Evolutionary conservation across 2,888 invertebrate species (phyloP).

Genomic region (Nysson spinosus): DNA sequence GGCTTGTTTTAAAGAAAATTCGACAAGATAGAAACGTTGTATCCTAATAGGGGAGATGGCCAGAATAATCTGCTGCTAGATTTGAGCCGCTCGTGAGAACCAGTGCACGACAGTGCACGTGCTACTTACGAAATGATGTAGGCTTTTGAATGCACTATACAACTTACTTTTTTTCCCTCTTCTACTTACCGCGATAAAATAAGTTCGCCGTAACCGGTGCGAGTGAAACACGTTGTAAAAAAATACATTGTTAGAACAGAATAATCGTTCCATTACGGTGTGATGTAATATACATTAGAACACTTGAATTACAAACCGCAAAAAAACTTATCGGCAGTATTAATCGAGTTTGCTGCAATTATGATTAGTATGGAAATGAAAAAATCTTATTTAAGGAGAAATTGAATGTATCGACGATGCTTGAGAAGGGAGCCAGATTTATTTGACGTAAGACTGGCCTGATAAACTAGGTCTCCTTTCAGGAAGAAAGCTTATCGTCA

Average conservation of each 20-base stretch:
- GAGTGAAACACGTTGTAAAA: no score
- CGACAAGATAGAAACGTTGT: not conserved
- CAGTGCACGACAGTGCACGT: slow-evolving; percentile 3
- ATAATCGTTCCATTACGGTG: no score
- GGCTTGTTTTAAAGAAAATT: not conserved
- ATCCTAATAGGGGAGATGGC: not conserved
- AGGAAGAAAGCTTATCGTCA: slow-evolving; percentile 54
- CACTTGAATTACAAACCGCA: no score
- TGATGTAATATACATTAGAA: no score
- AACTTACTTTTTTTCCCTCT: slow-evolving; percentile 1
- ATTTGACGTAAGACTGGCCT: slow-evolving; percentile 18
- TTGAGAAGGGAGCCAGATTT: not conserved
- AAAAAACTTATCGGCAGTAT: no score
- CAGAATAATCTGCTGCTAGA: slow-evolving; percentile 4
- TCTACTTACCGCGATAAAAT: no score
- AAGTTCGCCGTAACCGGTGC: no score
- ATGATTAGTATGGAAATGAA: no score
- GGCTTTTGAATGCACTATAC: slow-evolving; percentile 4
- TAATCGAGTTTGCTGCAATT: no score
- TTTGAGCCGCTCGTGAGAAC: slow-evolving; percentile 10
- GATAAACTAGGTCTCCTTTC: slow-evolving; percentile 44
- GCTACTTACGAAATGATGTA: slow-evolving; percentile 12
- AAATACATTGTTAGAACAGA: no score
- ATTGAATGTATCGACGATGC: not conserved
- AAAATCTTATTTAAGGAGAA: no score